Evolutionary conservation across 1,140 invertebrate species (phyloP).

Genomic region (Laodelphax striatellus): DNA sequence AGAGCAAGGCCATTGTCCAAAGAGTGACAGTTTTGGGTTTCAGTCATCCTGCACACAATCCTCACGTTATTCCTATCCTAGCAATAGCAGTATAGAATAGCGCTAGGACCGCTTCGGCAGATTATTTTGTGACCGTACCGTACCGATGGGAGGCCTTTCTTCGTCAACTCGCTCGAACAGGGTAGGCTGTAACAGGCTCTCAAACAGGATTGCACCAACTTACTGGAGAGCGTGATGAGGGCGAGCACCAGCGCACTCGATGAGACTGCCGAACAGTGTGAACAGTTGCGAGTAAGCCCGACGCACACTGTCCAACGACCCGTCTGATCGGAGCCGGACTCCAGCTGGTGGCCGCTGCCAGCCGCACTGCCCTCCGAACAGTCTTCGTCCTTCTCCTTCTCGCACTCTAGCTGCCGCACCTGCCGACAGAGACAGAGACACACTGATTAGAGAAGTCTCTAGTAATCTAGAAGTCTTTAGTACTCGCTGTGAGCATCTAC

Average conservation of each 20-base stretch:
- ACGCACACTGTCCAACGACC: slow-evolving; percentile 46
- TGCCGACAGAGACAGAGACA: not conserved
- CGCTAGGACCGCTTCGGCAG: too few relatives aligned
- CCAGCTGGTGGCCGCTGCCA: not conserved
- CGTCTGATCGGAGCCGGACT: slow-evolving; percentile 1
- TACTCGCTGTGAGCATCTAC: too few relatives aligned
- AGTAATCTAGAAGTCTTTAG: too few relatives aligned
- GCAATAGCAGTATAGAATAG: too few relatives aligned
- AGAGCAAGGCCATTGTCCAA: too few relatives aligned
- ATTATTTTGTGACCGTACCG: too few relatives aligned
- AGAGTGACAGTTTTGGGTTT: too few relatives aligned
- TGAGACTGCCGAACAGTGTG: slow-evolving; percentile 33
- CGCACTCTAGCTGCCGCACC: slow-evolving; percentile 51
- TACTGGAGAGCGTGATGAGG: slow-evolving; percentile 54
- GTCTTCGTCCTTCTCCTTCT: slow-evolving; percentile 66
- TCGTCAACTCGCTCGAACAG: too few relatives aligned
- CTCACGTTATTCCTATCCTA: too few relatives aligned
- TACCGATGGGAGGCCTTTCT: too few relatives aligned
- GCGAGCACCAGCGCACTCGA: slow-evolving; percentile 68
- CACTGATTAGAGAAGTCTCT: not conserved
- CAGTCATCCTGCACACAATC: too few relatives aligned
- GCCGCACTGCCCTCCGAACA: slow-evolving; percentile 41
- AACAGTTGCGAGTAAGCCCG: slow-evolving; percentile 48
- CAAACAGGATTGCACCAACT: not conserved
- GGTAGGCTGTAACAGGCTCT: too few relatives aligned